Percentiles rank a stretch among this genome's conserved stretches.
phyloP scores from a whole-genome alignment of 2,797 vertebrate species.

The Trachops cirrhosus region DNA sequence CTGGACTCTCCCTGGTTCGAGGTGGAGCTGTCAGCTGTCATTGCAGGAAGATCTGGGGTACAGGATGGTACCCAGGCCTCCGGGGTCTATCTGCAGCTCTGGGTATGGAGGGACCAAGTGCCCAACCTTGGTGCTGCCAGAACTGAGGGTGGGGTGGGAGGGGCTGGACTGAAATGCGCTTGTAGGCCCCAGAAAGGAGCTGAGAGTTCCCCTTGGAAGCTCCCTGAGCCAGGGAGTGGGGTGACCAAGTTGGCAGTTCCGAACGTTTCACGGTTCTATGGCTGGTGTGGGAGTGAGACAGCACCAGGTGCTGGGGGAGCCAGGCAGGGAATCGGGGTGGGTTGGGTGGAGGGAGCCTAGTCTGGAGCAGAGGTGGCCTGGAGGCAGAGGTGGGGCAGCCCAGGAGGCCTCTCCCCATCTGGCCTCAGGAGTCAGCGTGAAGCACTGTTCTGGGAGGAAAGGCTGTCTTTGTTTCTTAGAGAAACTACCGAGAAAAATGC shows the following conservation, averaged over 20 bases:
- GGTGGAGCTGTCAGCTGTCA: neutral
- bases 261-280: neutral
- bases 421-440: neutral
- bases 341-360: neutral
- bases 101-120: neutral
- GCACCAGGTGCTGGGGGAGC: neutral
- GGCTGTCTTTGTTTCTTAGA: neutral
- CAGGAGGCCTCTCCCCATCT: neutral
- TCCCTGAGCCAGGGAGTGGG: neutral
- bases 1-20: neutral
- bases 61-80: neutral
- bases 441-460: neutral
- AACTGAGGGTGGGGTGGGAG: neutral
- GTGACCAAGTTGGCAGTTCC: neutral
- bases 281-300: neutral
- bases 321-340: neutral
- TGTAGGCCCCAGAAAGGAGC: neutral
- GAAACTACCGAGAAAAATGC: neutral
- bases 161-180: neutral
- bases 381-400: neutral
- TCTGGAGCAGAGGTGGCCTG: neutral
- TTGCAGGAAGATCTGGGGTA: neutral
- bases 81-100: neutral
- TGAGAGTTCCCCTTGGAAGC: neutral
- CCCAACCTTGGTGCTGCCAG: neutral